Evolutionary conservation across 2,113 vertebrate genomes (phyloP).

Genomic region (Aplodontia rufa): DNA sequence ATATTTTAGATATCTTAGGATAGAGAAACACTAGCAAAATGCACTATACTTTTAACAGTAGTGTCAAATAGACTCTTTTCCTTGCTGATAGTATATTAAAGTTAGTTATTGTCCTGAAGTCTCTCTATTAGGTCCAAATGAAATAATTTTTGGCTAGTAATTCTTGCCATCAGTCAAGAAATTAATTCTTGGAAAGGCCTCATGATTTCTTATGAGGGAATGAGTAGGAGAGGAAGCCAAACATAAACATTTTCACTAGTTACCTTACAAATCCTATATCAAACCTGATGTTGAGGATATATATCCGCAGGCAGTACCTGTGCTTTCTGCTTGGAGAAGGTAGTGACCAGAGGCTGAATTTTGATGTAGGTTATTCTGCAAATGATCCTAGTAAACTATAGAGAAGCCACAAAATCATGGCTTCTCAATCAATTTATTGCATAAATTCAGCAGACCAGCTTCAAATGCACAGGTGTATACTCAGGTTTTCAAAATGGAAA

Average conservation of each 20-base stretch:
- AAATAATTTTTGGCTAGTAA: not conserved
- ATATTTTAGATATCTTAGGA: not conserved
- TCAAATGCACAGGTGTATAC: not conserved
- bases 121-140: not conserved
- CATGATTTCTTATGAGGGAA: conserved; percentile 4
- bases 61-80: not conserved
- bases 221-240: not conserved
- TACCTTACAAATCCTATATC: not conserved
- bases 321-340: not conserved
- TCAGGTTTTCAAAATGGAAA: not conserved
- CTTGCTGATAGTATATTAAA: not conserved
- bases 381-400: not conserved
- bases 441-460: not conserved
- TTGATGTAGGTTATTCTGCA: conserved; percentile 23
- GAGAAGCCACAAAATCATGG: not conserved
- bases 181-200: not conserved
- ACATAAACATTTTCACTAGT: not conserved
- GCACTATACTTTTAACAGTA: not conserved
- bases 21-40: not conserved
- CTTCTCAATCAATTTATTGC: too few relatives aligned
- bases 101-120: not conserved
- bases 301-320: not conserved
- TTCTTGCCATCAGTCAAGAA: not conserved
- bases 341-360: not conserved
- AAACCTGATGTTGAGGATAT: not conserved